These are phyloP conservation scores for Rhipidura dahli DNA, from an alignment of 2,113 vertebrate species.

Conservation along the genomic window DNA sequence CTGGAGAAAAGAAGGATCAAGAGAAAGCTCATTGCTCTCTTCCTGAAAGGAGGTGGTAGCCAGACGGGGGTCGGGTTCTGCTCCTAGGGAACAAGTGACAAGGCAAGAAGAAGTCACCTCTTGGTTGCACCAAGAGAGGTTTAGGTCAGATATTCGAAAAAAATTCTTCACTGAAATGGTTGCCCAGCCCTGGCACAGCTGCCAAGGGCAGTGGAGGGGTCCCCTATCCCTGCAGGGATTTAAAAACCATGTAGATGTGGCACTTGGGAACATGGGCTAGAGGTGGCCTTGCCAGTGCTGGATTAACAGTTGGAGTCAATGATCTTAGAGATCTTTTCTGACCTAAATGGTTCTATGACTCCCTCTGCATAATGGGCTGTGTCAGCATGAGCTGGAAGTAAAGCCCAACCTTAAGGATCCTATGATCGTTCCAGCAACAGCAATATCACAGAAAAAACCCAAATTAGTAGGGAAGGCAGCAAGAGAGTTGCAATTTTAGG, in stretches of 20 bases:
- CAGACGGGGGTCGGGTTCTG: accelerated
- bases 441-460: background rate
- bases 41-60: background rate
- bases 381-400: background rate
- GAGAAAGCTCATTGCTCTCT: background rate
- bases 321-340: background rate
- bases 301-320: background rate
- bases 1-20: background rate
- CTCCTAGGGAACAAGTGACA: background rate
- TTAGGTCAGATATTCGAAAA: background rate
- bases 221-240: background rate
- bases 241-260: background rate
- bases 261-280: background rate
- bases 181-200: background rate
- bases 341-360: background rate
- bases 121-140: background rate
- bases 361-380: background rate
- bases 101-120: background rate
- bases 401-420: background rate
- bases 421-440: background rate
- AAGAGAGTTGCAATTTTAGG: background rate
- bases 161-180: background rate
- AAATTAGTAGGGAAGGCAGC: background rate
- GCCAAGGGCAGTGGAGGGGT: background rate
- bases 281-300: background rate